Evolutionary conservation across 2,888 invertebrate genomes (phyloP).

Genomic region (Tenthredo scrophulariae): DNA sequence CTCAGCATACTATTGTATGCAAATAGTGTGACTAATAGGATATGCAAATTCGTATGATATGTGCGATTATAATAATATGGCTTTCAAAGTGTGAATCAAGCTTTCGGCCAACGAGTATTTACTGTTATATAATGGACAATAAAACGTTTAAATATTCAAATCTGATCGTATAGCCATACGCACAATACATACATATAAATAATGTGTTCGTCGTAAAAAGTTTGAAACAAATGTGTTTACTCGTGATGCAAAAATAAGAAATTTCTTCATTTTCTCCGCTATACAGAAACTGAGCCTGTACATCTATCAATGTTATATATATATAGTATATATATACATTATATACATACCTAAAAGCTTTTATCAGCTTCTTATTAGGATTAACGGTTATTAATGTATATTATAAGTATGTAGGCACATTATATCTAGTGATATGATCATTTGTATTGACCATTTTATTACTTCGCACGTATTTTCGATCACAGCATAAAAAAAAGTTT

Average conservation of each 20-base stretch:
- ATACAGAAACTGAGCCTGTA: slow-evolving; percentile 41
- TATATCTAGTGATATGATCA: neutral
- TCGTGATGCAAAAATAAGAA: neutral
- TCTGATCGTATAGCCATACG: neutral
- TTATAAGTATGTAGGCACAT: slow-evolving; percentile 25
- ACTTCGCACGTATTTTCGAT: slow-evolving; percentile 20
- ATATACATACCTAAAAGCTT: slow-evolving; percentile 60
- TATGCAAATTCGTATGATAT: slow-evolving; percentile 15
- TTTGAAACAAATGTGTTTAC: neutral
- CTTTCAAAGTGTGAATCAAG: neutral
- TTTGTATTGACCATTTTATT: neutral
- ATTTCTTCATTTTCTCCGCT: neutral
- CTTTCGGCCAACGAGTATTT: neutral
- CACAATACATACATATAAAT: neutral
- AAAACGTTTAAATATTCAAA: slow-evolving; percentile 3
- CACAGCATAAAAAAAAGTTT: slow-evolving; percentile 21
- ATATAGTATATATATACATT: neutral
- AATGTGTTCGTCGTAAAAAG: neutral
- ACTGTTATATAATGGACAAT: neutral
- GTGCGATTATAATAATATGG: neutral
- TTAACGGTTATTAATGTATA: slow-evolving; percentile 49
- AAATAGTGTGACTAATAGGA: neutral
- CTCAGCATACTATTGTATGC: neutral
- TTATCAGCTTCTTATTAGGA: slow-evolving; percentile 61
- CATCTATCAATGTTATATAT: slow-evolving; percentile 58